Conservation (phyloP, 2,113 vertebrate genomes). For the Calidris pygmaea region DNA sequence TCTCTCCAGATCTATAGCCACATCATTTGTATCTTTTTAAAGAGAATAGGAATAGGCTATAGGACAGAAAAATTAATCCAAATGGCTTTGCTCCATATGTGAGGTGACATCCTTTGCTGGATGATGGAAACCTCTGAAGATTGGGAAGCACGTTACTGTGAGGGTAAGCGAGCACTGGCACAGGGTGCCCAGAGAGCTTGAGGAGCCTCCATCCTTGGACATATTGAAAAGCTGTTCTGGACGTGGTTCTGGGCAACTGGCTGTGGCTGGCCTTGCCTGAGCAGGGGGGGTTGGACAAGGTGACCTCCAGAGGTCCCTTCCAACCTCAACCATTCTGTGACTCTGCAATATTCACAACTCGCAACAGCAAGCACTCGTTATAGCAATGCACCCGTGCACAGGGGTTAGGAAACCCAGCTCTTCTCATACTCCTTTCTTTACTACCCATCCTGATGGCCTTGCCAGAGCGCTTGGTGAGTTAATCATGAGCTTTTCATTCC, state of each 20-base stretch:
- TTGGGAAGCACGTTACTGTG: rapidly evolving
- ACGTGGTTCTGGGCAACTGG: not conserved
- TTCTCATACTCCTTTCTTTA: not conserved
- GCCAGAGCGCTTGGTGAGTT: not conserved
- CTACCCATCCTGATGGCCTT: not conserved
- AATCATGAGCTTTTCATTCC: not conserved
- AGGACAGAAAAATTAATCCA: not conserved
- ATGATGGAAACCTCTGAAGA: not conserved
- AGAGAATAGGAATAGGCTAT: not conserved
- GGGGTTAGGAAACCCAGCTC: not conserved
- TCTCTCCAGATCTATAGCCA: not conserved
- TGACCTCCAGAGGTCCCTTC: not conserved
- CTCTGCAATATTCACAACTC: not conserved
- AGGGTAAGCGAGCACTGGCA: not conserved
- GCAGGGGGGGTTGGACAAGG: not conserved
- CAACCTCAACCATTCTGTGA: not conserved
- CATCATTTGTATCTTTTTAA: not conserved
- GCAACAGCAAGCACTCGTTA: not conserved
- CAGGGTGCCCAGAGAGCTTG: too few species aligned
- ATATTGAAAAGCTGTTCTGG: not conserved
- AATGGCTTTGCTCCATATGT: not conserved
- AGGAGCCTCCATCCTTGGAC: not conserved
- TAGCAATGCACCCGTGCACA: rapidly evolving
- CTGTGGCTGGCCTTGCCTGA: not conserved
- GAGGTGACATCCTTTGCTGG: not conserved